A percentile compares a stretch with the other conserved stretches of the same genome.
Evolutionary conservation across 1,140 invertebrate species (phyloP).

Genomic region (Patella vulgata): DNA sequence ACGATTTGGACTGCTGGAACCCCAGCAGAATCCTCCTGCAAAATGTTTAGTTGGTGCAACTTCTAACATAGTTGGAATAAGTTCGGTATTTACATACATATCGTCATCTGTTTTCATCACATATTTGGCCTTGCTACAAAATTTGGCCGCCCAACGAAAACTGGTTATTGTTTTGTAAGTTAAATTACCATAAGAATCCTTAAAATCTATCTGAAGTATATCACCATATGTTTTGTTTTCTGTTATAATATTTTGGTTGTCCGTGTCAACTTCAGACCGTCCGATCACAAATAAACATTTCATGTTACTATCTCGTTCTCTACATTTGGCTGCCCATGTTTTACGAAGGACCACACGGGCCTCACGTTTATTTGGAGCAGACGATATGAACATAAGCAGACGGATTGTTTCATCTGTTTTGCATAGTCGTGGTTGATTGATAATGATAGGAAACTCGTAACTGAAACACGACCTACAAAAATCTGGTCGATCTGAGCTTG

Average conservation of each 20-base stretch:
- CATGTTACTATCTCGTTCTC: not conserved
- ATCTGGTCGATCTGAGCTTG: conserved; percentile 7
- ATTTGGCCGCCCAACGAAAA: conserved; percentile 76
- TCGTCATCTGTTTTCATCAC: conserved; percentile 92
- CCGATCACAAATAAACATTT: conserved; percentile 35
- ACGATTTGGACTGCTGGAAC: conserved; percentile 40
- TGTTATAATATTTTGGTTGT: conserved; percentile 18
- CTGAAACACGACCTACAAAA: conserved; percentile 20
- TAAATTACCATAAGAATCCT: conserved; percentile 51
- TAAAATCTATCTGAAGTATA: conserved; percentile 49
- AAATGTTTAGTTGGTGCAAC: conserved; percentile 19
- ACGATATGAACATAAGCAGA: conserved; percentile 11
- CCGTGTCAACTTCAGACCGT: not conserved
- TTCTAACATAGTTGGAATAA: conserved; percentile 36
- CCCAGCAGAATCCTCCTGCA: conserved; percentile 39
- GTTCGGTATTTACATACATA: conserved; percentile 81
- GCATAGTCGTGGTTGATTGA: conserved; percentile 20
- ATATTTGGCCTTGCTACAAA: conserved; percentile 75
- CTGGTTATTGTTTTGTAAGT: conserved; percentile 79
- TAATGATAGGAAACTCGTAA: conserved; percentile 17
- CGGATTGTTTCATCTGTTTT: not conserved
- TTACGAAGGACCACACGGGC: conserved; percentile 11
- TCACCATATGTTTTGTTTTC: conserved; percentile 70
- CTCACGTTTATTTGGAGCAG: conserved; percentile 8
- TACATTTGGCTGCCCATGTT: conserved; percentile 25